Percentiles rank a stretch among this genome's conserved stretches.
phyloP scores from a whole-genome alignment of 2,797 vertebrate genomes.

The Gymnoscopelus microlampas region DNA sequence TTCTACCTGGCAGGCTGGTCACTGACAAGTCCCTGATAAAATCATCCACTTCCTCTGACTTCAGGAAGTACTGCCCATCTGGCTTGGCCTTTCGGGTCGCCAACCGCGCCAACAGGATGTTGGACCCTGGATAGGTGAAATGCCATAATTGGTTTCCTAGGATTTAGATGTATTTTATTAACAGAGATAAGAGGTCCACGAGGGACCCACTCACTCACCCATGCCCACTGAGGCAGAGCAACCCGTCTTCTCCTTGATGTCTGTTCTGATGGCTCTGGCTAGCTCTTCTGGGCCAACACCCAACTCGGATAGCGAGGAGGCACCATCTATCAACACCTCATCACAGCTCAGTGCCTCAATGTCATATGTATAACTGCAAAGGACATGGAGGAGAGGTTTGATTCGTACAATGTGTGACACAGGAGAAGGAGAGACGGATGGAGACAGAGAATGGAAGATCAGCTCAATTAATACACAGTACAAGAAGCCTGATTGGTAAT shows the following conservation, averaged over 20 bases:
- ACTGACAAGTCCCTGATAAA: conserved; percentile 94
- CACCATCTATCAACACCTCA: conserved; percentile 92
- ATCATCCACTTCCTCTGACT: conserved; percentile 94
- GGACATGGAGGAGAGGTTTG: conserved; percentile 8
- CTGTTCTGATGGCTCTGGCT: conserved; percentile 86
- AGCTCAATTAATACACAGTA: too few species aligned
- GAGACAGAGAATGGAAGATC: too few species aligned
- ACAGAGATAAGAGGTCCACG: not conserved
- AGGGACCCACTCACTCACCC: conserved; percentile 80
- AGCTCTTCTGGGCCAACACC: conserved; percentile 88
- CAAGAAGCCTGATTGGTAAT: too few species aligned
- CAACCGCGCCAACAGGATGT: conserved; percentile 97
- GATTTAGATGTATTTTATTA: conserved; percentile 17
- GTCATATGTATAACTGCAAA: conserved; percentile 91
- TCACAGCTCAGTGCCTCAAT: conserved; percentile 99
- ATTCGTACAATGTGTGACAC: not conserved
- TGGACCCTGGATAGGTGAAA: conserved; percentile 86
- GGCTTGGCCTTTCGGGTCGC: conserved; percentile 96
- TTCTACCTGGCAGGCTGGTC: conserved; percentile 91
- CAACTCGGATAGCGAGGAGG: conserved; percentile 89
- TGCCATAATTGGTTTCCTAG: conserved; percentile 20
- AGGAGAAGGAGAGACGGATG: not conserved
- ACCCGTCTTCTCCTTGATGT: conserved; percentile 91
- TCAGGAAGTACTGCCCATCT: conserved; percentile 92
- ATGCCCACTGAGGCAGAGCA: conserved; percentile 96